phyloP scores from a whole-genome alignment of 2,888 invertebrate genomes.

The Dasysyrphus albostriatus region DNA sequence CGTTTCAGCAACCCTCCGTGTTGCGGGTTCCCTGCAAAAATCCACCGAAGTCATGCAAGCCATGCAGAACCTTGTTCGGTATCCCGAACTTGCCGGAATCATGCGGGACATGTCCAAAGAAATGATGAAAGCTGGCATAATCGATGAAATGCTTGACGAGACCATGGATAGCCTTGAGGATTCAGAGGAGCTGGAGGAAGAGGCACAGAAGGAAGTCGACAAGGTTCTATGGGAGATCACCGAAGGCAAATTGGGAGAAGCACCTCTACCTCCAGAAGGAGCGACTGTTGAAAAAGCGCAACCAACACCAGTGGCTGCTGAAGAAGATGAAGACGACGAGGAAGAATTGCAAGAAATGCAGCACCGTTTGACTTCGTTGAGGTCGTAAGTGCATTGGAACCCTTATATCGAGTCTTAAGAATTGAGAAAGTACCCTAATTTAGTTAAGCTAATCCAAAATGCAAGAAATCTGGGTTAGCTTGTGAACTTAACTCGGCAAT shows the following conservation, averaged over 20 bases:
- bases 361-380: constrained; percentile 92
- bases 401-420: not conserved
- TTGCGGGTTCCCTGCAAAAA: constrained; percentile 96
- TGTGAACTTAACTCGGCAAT: constrained; percentile 42
- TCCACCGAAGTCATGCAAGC: constrained; percentile 99
- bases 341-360: constrained; percentile 97
- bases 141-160: constrained; percentile 99
- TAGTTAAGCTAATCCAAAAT: constrained; percentile 30
- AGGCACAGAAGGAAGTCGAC: constrained; percentile 96
- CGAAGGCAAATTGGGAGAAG: constrained; percentile 95
- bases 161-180: constrained; percentile 97
- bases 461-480: constrained; percentile 16
- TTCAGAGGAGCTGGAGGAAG: constrained; percentile 97
- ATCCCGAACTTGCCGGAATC: constrained; percentile 96
- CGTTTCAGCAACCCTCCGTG: constrained; percentile 92
- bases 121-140: constrained; percentile 99
- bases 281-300: constrained; percentile 86
- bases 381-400: constrained; percentile 87
- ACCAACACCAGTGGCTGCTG: constrained; percentile 85
- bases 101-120: constrained; percentile 99
- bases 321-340: constrained; percentile 86
- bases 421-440: constrained; percentile 10
- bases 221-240: constrained; percentile 96
- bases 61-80: constrained; percentile 95
- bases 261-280: constrained; percentile 91